Conservation (phyloP, 1,140 invertebrate species). For the Ylistrum balloti region DNA sequence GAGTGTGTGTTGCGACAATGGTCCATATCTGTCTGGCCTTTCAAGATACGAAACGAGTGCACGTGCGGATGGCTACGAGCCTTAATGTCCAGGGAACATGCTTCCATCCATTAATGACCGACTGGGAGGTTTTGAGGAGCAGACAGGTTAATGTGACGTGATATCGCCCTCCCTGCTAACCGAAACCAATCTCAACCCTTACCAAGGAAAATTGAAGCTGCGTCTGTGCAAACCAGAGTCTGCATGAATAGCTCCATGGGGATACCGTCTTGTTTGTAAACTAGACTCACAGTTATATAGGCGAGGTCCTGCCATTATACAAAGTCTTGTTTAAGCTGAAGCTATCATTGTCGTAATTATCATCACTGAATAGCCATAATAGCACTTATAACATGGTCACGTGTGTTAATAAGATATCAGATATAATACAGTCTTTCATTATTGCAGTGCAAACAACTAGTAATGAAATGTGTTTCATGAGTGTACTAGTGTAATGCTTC, state of each 20-base stretch:
- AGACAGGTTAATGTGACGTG: constrained; percentile 21
- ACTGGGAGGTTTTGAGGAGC: neutral
- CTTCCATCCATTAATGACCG: neutral
- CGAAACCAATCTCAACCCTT: neutral
- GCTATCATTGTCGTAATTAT: no score
- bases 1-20: neutral
- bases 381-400: no score
- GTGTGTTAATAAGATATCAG: no score
- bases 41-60: neutral
- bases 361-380: no score
- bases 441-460: no score
- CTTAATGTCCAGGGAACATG: neutral
- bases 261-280: neutral
- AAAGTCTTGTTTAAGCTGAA: neutral
- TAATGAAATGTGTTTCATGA: neutral
- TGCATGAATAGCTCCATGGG: neutral
- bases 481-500: constrained; percentile 43
- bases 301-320: neutral
- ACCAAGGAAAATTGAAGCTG: neutral
- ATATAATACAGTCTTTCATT: no score
- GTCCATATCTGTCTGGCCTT: neutral
- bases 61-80: neutral
- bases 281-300: neutral
- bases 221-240: neutral
- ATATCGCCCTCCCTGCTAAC: neutral